Evolutionary conservation across 2,888 invertebrate genomes (phyloP), one percentile per base, ranked within the genome.

Genomic region (Archips crataeganus): DNA sequence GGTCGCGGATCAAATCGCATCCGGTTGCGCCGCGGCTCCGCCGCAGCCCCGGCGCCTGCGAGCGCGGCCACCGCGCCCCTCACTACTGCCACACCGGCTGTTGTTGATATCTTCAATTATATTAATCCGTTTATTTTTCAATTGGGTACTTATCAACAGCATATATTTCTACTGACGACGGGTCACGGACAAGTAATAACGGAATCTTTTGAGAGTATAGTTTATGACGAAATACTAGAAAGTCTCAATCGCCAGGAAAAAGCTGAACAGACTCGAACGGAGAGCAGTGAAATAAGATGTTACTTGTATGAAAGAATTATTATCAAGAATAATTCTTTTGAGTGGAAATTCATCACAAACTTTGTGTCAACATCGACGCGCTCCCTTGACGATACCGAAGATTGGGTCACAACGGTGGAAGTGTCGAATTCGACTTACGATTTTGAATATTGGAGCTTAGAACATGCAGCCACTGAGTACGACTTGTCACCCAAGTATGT

Each of bases 321-420:
- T 51, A 75, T 73, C 2, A 42, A 69, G 0, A 68, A 65, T 4
- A 68, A 36, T 39, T 57, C 62, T 0, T 57, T 73, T 23, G 70
- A 49, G 9, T 88, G 89, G 90, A 75, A 63, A 2, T 81, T 70
- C 15, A 76, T 85, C 0, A 86, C 85, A 0, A 75, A 79, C 2
- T 70, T 89, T 1, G 77, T 75, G 4, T 79, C 85, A 8, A 75
- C 75, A 0, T 82, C 84, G 8, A 75, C 73, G 5, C 79, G 82
- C n/a, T 75, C 82, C 8, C 77, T 82, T 8, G 84, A 82, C 39
- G 75, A 80, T 13, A 67, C 75, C 3, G 79, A 75, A 15, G 83
- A 82, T 64, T 85, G 86, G 84, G 10, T 34, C 23, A 80, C 82
- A 8, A 72, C 49, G 2, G 86, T 85, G 9, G 73, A 77, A 32